These are phyloP conservation scores for Nymphalis polychloros DNA, from an alignment of 2,888 invertebrate species.

Conservation along the genomic window DNA sequence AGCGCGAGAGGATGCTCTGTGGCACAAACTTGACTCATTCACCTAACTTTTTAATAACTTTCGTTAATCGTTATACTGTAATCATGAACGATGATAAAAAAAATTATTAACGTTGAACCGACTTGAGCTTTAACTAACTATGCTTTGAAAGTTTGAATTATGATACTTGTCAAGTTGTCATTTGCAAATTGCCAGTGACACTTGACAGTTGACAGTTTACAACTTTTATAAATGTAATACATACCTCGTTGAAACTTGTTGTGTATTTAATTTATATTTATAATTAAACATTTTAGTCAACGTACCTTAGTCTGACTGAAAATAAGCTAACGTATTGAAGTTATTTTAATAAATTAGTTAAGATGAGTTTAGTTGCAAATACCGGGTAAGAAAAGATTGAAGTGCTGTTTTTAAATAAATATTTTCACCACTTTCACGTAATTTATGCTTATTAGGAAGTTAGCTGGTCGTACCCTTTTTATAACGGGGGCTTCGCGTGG, in stretches of 20 bases:
- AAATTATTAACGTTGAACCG: too few species aligned
- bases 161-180: not conserved
- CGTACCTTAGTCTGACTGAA: not conserved
- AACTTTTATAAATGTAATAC: not conserved
- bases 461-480: slow-evolving; percentile 94
- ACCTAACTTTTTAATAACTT: too few species aligned
- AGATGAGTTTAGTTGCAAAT: slow-evolving; percentile 78
- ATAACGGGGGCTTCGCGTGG: slow-evolving; percentile 98
- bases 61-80: too few species aligned
- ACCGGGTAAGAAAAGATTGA: slow-evolving; percentile 63
- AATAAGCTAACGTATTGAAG: not conserved
- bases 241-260: slow-evolving; percentile 1
- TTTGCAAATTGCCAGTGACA: too few species aligned
- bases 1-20: too few species aligned
- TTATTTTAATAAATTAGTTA: slow-evolving; percentile 29
- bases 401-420: slow-evolving; percentile 23
- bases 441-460: slow-evolving; percentile 60
- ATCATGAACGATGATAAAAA: too few species aligned
- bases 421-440: slow-evolving; percentile 40
- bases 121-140: too few species aligned
- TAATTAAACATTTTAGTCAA: slow-evolving; percentile 4
- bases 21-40: too few species aligned
- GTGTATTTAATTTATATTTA: slow-evolving; percentile 1
- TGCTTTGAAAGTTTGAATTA: too few species aligned
- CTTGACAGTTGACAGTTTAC: not conserved